Evolutionary conservation across 2,797 vertebrate species (phyloP).

Genomic region (Champsocephalus esox): DNA sequence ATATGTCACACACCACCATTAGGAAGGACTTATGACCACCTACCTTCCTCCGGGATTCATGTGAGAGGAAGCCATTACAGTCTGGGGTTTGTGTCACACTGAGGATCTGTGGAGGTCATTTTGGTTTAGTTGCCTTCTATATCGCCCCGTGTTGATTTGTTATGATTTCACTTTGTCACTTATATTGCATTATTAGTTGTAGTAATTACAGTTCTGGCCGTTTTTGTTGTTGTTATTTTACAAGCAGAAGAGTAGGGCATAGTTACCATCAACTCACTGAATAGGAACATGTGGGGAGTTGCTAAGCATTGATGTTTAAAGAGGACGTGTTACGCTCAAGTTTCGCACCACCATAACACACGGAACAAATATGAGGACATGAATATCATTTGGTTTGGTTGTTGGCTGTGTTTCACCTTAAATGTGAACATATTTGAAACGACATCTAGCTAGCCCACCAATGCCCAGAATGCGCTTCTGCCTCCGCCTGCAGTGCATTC

Average conservation of each 20-base stretch:
- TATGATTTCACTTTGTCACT: background rate
- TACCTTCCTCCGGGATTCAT: no score
- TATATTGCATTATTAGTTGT: no score
- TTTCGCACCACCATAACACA: no score
- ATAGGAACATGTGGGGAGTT: background rate
- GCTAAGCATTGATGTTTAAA: background rate
- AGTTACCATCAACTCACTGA: no score
- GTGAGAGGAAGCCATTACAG: background rate
- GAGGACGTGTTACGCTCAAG: no score
- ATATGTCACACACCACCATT: no score
- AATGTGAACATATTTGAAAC: background rate
- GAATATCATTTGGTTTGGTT: background rate
- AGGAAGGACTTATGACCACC: no score
- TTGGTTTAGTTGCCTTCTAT: background rate
- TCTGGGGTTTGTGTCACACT: slow-evolving; percentile 4
- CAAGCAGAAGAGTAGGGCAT: background rate
- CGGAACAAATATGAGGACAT: no score
- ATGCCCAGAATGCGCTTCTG: background rate
- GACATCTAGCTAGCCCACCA: background rate
- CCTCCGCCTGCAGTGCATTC: background rate
- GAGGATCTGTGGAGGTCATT: background rate
- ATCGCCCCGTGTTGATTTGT: background rate
- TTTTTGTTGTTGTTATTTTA: background rate
- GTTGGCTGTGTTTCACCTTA: background rate
- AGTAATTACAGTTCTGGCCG: background rate